phyloP scores from a whole-genome alignment of 53 echinoderm and acorn worm genomes.

The Echinarachnius parma region DNA sequence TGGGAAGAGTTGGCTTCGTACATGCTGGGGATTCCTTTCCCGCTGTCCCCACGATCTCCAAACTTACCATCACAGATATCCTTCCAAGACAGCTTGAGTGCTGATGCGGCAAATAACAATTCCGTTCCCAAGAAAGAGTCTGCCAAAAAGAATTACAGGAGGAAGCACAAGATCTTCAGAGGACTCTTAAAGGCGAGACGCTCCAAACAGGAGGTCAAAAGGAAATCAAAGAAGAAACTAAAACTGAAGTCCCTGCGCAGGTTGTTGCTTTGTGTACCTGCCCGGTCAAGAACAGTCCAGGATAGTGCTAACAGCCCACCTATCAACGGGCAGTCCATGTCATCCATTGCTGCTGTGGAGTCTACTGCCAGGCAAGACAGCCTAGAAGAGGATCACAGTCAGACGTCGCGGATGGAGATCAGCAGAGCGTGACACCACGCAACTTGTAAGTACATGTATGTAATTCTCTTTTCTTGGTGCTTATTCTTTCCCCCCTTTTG shows the following conservation, averaged over 20 bases:
- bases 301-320: not conserved
- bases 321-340: not conserved
- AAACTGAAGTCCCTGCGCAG: conserved; percentile 8
- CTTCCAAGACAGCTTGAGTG: too few species aligned
- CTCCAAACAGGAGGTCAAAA: not conserved
- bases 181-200: conserved; percentile 5
- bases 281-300: not conserved
- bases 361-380: conserved; percentile 9
- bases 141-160: conserved; percentile 1
- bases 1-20: conserved; percentile 14
- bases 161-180: conserved; percentile 31
- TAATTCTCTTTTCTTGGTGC: too few species aligned
- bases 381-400: not conserved
- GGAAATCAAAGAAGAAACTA: conserved; percentile 1
- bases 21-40: not conserved
- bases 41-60: too few species aligned
- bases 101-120: conserved; percentile 8
- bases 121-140: not conserved
- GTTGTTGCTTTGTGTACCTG: conserved; percentile 15
- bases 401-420: conserved; percentile 15
- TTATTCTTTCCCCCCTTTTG: too few species aligned
- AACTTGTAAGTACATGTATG: too few species aligned
- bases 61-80: too few species aligned
- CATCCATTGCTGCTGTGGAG: not conserved
- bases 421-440: conserved; percentile 20